Evolutionary conservation across 2,113 vertebrate species (phyloP).

Genomic region (Plecotus auritus): DNA sequence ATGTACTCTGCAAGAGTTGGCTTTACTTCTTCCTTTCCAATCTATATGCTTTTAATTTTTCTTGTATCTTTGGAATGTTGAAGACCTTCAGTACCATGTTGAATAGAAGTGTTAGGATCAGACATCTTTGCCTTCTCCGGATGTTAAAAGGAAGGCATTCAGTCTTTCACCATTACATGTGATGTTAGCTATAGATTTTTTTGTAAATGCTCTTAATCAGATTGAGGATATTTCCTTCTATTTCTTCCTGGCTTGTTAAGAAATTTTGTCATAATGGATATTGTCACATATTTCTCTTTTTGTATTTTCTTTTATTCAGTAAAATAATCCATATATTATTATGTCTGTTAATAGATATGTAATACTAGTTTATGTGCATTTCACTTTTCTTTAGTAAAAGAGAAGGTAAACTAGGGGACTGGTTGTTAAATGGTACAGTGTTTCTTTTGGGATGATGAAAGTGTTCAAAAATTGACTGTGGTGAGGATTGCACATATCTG

Average conservation of each 20-base stretch:
- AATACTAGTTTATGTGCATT: background rate
- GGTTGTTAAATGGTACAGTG: background rate
- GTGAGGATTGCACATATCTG: background rate
- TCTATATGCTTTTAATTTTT: background rate
- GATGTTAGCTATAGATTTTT: background rate
- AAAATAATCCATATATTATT: background rate
- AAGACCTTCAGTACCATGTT: background rate
- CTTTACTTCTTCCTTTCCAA: background rate
- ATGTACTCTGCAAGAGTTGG: background rate
- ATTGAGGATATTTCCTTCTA: background rate
- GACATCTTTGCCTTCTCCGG: background rate
- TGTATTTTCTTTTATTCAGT: background rate
- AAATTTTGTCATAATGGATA: background rate
- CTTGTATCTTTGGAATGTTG: background rate
- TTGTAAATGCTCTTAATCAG: background rate
- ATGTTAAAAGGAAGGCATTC: background rate
- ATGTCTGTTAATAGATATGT: background rate
- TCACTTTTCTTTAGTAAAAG: background rate
- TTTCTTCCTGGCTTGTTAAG: background rate
- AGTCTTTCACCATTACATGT: background rate
- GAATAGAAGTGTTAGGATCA: background rate
- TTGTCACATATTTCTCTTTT: constrained; percentile 55
- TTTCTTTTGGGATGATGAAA: background rate
- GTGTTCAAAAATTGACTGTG: background rate
- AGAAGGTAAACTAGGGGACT: background rate